Evolutionary conservation across 2,888 invertebrate species (phyloP).

Genomic region (Apodemia zela): DNA sequence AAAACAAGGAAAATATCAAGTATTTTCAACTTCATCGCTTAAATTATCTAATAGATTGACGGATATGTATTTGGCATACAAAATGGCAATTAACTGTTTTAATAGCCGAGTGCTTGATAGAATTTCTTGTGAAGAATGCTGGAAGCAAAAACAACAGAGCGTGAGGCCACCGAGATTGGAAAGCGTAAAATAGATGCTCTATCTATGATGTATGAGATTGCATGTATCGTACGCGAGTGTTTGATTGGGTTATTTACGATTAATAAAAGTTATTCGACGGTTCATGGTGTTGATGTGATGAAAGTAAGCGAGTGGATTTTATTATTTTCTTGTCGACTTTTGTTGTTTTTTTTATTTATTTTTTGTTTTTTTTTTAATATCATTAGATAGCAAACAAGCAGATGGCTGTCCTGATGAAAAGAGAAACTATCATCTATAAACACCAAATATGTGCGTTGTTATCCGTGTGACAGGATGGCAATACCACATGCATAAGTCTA

Average conservation of each 20-base stretch:
- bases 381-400: no score
- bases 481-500: no score
- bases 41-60: slow-evolving; percentile 34
- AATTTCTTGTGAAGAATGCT: slow-evolving; percentile 69
- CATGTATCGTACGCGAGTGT: slow-evolving; percentile 19
- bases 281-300: slow-evolving; percentile 4
- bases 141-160: slow-evolving; percentile 58
- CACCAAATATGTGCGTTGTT: no score
- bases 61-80: slow-evolving; percentile 49
- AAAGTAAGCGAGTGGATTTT: neutral
- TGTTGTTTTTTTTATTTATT: no score
- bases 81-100: slow-evolving; percentile 65
- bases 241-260: slow-evolving; percentile 15
- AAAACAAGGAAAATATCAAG: no score
- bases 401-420: no score
- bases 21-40: slow-evolving; percentile 3
- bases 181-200: slow-evolving; percentile 59
- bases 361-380: no score
- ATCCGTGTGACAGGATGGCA: no score
- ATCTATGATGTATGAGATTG: slow-evolving; percentile 29
- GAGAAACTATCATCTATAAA: no score
- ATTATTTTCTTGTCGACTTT: no score
- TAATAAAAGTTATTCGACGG: neutral
- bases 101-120: slow-evolving; percentile 43
- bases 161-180: slow-evolving; percentile 52